Conservation (phyloP, 2,113 vertebrate species). For the Anarhynchus alexandrinus region DNA sequence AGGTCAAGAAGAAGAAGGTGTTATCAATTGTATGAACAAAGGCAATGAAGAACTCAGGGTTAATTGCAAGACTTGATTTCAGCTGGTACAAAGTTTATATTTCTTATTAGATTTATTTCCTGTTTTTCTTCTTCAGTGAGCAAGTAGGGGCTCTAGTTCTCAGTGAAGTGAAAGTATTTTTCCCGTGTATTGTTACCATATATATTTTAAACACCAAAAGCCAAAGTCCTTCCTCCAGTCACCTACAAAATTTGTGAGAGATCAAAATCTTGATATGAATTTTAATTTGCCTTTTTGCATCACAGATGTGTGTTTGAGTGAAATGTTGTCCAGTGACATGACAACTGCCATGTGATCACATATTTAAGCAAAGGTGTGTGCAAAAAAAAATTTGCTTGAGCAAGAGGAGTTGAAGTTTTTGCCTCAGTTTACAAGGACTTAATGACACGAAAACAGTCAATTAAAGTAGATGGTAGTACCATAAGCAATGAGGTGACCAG, state of each 20-base stretch:
- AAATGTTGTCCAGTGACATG: not conserved
- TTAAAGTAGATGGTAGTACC: not conserved
- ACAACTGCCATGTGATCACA: not conserved
- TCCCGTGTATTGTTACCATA: not conserved
- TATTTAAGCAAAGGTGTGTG: not conserved
- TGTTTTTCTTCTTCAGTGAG: not conserved
- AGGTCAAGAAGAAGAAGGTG: fast-evolving
- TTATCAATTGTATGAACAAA: not conserved
- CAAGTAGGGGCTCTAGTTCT: not conserved
- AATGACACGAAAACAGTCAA: not conserved
- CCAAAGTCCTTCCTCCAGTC: not conserved
- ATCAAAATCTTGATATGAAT: not conserved
- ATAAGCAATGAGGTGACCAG: not conserved
- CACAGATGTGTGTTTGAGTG: not conserved
- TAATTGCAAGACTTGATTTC: not conserved
- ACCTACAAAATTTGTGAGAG: not conserved
- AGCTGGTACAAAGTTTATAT: not conserved
- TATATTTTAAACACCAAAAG: not conserved
- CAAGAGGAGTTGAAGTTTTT: not conserved
- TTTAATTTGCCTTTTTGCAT: not conserved
- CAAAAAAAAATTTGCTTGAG: not conserved
- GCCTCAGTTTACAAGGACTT: not conserved
- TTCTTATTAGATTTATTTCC: not conserved
- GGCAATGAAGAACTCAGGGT: not conserved
- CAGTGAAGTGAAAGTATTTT: not conserved